Percentiles rank a stretch among this genome's conserved stretches.
Conservation (phyloP, 2,113 vertebrate species). For the Coturnix japonica region DNA sequence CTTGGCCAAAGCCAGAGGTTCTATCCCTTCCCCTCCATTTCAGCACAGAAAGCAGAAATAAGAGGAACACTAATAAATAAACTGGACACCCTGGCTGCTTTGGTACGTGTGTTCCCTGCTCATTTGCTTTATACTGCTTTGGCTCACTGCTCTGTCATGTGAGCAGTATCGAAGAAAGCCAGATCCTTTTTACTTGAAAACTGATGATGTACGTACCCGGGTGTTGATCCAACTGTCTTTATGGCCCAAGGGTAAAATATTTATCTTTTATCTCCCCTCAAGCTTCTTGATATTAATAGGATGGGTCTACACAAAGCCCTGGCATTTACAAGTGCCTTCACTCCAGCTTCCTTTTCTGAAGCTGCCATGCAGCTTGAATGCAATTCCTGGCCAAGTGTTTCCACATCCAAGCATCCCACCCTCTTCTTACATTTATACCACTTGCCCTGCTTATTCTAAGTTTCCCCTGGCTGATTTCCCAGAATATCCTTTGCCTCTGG, state of each 20-base stretch:
- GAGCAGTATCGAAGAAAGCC: not conserved
- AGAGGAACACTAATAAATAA: conserved; percentile 2
- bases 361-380: conserved; percentile 11
- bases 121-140: not conserved
- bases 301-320: not conserved
- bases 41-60: conserved; percentile 33
- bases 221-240: conserved; percentile 17
- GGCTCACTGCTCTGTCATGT: conserved; percentile 9
- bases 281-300: not conserved
- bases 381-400: conserved; percentile 16
- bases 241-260: not conserved
- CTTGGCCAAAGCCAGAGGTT: not conserved
- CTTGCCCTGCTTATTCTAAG: conserved; percentile 56
- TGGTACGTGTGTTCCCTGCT: not conserved
- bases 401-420: conserved; percentile 49
- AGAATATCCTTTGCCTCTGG: conserved; percentile 56
- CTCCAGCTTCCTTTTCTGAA: conserved; percentile 13
- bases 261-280: not conserved
- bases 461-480: conserved; percentile 56
- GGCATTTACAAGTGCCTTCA: conserved; percentile 1
- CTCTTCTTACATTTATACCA: conserved; percentile 52
- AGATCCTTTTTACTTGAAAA: conserved; percentile 43
- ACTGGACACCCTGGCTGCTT: conserved; percentile 3
- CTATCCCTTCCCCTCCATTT: conserved; percentile 1
- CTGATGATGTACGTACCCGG: not conserved